These are phyloP conservation scores for Melanocharis versteri DNA, from an alignment of 2,113 vertebrate genomes.

Conservation along the genomic window DNA sequence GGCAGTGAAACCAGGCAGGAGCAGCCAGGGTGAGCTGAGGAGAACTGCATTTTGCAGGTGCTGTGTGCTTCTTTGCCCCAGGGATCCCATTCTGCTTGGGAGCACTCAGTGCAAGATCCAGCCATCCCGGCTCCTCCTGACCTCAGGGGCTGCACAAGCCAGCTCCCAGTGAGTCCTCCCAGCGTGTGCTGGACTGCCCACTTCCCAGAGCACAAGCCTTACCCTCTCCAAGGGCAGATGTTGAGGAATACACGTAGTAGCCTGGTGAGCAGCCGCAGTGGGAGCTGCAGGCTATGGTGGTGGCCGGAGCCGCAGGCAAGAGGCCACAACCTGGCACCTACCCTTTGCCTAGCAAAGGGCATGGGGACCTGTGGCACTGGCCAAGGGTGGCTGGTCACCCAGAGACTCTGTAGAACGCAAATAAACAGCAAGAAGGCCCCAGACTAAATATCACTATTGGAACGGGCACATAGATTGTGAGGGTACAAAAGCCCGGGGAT, in stretches of 20 bases:
- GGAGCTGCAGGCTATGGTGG: neutral
- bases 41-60: neutral
- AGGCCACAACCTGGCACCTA: neutral
- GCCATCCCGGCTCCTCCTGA: rapidly evolving
- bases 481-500: neutral
- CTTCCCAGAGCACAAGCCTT: neutral
- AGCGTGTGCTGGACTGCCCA: neutral
- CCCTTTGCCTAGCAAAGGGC: neutral
- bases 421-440: neutral
- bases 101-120: neutral
- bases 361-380: neutral
- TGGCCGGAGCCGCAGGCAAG: neutral
- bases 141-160: neutral
- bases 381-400: neutral
- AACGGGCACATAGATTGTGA: rapidly evolving
- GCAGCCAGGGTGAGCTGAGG: neutral
- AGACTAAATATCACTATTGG: neutral
- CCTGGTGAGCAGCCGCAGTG: neutral
- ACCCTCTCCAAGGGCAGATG: neutral
- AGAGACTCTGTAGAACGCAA: neutral
- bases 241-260: neutral
- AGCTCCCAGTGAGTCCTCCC: neutral
- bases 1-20: neutral
- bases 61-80: neutral
- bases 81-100: neutral